Evolutionary conservation across 2,888 invertebrate species (phyloP).

Genomic region (Standfussiana lucernea): DNA sequence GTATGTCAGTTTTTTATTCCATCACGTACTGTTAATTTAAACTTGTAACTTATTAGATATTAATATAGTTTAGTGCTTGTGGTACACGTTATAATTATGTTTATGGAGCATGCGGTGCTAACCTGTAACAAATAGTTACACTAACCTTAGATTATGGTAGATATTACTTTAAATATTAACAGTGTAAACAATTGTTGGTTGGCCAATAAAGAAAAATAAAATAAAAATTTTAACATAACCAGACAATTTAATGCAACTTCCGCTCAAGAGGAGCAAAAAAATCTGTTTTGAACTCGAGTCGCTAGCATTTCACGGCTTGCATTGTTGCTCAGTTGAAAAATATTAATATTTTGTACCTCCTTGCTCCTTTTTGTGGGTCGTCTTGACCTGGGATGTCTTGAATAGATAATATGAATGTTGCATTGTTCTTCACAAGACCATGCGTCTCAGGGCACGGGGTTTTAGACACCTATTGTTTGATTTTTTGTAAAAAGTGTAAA

Average conservation of each 20-base stretch:
- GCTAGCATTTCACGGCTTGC: slow-evolving; percentile 53
- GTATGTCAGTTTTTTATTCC: too few species aligned
- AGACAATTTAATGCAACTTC: slow-evolving; percentile 27
- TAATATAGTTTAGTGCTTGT: too few species aligned
- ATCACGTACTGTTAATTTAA: too few species aligned
- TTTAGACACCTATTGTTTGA: slow-evolving; percentile 65
- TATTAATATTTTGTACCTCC: slow-evolving; percentile 73
- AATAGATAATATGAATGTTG: slow-evolving; percentile 76
- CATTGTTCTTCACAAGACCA: slow-evolving; percentile 73
- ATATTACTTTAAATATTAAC: too few species aligned
- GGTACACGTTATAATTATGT: too few species aligned
- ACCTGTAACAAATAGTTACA: too few species aligned
- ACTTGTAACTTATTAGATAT: too few species aligned
- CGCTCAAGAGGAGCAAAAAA: slow-evolving; percentile 20
- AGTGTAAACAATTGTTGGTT: too few species aligned
- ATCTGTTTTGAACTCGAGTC: slow-evolving; percentile 22
- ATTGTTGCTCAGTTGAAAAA: slow-evolving; percentile 71
- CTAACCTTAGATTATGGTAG: too few species aligned
- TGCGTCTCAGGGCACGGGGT: slow-evolving; percentile 65
- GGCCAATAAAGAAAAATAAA: too few species aligned
- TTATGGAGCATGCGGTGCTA: too few species aligned
- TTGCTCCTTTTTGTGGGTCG: slow-evolving; percentile 66
- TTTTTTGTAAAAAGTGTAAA: slow-evolving; percentile 51
- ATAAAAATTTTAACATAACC: too few species aligned
- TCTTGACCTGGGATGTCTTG: slow-evolving; percentile 77